phyloP scores from a whole-genome alignment of 2,888 invertebrate genomes.

The Plusia festucae region DNA sequence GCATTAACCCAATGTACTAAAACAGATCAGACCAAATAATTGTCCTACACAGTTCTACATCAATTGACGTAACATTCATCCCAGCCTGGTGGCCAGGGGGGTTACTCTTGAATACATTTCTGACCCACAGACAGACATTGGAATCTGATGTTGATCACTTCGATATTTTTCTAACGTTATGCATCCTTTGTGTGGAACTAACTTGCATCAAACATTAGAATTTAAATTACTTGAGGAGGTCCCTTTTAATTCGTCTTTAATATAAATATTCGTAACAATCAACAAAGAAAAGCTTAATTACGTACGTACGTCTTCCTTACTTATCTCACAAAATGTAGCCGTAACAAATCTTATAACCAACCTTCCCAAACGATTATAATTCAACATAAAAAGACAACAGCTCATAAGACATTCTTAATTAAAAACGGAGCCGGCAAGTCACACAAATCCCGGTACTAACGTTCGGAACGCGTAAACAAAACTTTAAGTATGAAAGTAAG shows the following conservation, averaged over 20 bases:
- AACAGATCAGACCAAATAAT: too few relatives aligned
- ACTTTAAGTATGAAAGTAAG: constrained; percentile 66
- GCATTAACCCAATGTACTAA: background rate
- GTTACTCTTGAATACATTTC: too few relatives aligned
- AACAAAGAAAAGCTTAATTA: background rate
- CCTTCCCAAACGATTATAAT: constrained; percentile 22
- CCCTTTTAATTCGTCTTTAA: too few relatives aligned
- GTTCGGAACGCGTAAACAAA: constrained; percentile 70
- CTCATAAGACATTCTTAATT: constrained; percentile 42
- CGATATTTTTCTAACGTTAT: too few relatives aligned
- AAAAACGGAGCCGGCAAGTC: constrained; percentile 39
- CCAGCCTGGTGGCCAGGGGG: too few relatives aligned
- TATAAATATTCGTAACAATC: background rate
- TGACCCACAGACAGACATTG: too few relatives aligned
- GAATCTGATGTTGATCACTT: too few relatives aligned
- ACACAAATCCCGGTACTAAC: constrained; percentile 47
- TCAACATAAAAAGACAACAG: constrained; percentile 16
- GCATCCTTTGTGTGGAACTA: too few relatives aligned
- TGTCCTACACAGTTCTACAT: too few relatives aligned
- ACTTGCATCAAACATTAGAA: too few relatives aligned
- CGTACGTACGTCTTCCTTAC: background rate
- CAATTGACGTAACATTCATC: too few relatives aligned
- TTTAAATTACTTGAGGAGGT: too few relatives aligned
- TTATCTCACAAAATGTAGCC: background rate
- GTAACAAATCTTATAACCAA: background rate